phyloP scores from a whole-genome alignment of 2,888 invertebrate genomes.

The Silvanus unidentatus region DNA sequence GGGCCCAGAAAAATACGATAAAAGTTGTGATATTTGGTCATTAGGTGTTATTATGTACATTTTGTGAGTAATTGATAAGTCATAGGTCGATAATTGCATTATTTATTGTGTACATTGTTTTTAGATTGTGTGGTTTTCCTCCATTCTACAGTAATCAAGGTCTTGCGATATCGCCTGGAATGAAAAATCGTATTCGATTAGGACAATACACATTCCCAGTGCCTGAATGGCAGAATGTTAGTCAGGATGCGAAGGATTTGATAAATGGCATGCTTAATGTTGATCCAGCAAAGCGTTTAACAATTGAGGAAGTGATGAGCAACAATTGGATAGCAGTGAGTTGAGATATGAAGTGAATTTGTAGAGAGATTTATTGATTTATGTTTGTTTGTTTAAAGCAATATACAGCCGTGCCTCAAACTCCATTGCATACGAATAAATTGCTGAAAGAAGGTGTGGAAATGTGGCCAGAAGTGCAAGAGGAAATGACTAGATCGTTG shows the following conservation, averaged over 20 bases:
- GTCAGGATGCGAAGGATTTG: constrained; percentile 89
- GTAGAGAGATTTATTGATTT: background rate
- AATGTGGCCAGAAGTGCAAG: constrained; percentile 96
- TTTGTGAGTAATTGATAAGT: constrained; percentile 55
- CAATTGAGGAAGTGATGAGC: constrained; percentile 84
- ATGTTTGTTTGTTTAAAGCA: constrained; percentile 38
- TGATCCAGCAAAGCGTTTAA: constrained; percentile 82
- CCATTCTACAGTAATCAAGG: constrained; percentile 99
- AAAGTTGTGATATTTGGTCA: constrained; percentile 99
- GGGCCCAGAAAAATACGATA: constrained; percentile 96
- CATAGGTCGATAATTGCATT: background rate
- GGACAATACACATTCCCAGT: constrained; percentile 97
- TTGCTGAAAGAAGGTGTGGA: constrained; percentile 87
- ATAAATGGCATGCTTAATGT: constrained; percentile 92
- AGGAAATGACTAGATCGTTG: constrained; percentile 96
- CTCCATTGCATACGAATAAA: constrained; percentile 86
- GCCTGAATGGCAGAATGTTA: constrained; percentile 94
- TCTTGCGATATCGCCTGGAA: constrained; percentile 95
- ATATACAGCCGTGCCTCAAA: constrained; percentile 87
- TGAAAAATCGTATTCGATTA: constrained; percentile 93
- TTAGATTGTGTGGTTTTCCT: constrained; percentile 89
- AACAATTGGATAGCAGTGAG: constrained; percentile 83
- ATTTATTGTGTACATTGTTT: constrained; percentile 10
- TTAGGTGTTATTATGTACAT: constrained; percentile 99
- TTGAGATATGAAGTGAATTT: constrained; percentile 21